Conservation (phyloP, 1,140 invertebrate genomes). For the Drosophila simulans region DNA sequence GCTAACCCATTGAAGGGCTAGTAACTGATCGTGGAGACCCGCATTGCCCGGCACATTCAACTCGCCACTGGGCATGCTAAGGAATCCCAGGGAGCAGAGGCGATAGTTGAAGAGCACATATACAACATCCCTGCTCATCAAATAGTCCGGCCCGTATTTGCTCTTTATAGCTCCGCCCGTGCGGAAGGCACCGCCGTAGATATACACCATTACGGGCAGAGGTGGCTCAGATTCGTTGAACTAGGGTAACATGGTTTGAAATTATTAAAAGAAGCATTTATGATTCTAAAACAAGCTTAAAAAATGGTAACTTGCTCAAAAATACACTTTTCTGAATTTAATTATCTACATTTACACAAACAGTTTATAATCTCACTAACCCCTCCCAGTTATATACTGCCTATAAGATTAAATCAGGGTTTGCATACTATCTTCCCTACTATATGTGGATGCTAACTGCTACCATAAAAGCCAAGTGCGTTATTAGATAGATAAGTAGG, state of each 20-base stretch:
- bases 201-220: conserved; percentile 88
- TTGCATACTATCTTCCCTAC: not conserved
- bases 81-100: conserved; percentile 88
- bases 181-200: conserved; percentile 89
- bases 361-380: too few species aligned
- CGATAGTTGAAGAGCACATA: conserved; percentile 90
- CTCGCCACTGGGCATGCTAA: conserved; percentile 85
- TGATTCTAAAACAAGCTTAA: too few species aligned
- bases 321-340: too few species aligned
- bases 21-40: conserved; percentile 86
- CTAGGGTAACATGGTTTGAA: conserved; percentile 2
- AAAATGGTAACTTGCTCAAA: too few species aligned
- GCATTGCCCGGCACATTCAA: conserved; percentile 85
- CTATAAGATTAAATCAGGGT: too few species aligned
- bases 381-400: too few species aligned
- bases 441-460: not conserved
- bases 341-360: too few species aligned
- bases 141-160: conserved; percentile 87
- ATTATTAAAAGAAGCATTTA: not conserved
- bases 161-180: conserved; percentile 83
- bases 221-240: conserved; percentile 45
- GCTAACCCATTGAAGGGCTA: conserved; percentile 82
- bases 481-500: conserved; percentile 17
- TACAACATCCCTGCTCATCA: conserved; percentile 87
- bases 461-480: not conserved